These are phyloP conservation scores for Brachyistius frenatus DNA, from an alignment of 2,113 vertebrate species.

Conservation along the genomic window DNA sequence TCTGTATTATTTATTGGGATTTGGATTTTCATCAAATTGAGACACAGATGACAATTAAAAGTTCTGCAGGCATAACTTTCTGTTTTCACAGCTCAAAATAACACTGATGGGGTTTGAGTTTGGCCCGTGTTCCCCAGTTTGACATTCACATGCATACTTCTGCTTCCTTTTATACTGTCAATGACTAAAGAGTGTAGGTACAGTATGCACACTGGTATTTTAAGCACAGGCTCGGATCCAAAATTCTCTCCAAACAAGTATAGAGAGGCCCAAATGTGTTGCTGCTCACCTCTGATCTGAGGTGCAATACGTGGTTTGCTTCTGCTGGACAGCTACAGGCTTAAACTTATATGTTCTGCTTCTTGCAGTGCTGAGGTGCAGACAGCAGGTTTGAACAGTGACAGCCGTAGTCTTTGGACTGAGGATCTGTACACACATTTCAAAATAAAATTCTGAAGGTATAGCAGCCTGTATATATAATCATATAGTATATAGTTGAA, in stretches of 20 bases:
- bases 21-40: slow-evolving; percentile 4
- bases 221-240: slow-evolving; percentile 31
- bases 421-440: not conserved
- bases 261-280: slow-evolving; percentile 31
- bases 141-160: slow-evolving; percentile 27
- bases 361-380: slow-evolving; percentile 13
- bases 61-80: not conserved
- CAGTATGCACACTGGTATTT: slow-evolving; percentile 43
- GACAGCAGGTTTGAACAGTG: slow-evolving; percentile 17
- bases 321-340: slow-evolving; percentile 35
- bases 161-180: slow-evolving; percentile 41
- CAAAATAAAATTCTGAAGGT: not conserved
- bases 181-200: slow-evolving; percentile 52
- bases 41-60: not conserved
- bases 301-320: slow-evolving; percentile 15
- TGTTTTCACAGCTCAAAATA: not conserved
- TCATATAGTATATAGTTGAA: not conserved
- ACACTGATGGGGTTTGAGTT: not conserved
- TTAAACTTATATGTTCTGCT: slow-evolving; percentile 13
- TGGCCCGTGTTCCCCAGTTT: slow-evolving; percentile 10
- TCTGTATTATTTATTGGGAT: slow-evolving; percentile 6
- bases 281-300: slow-evolving; percentile 17
- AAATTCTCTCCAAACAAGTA: slow-evolving; percentile 33
- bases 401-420: slow-evolving; percentile 6
- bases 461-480: not conserved